These are phyloP conservation scores for Diachasmimorpha longicaudata DNA, from an alignment of 1,140 invertebrate species.

Conservation along the genomic window DNA sequence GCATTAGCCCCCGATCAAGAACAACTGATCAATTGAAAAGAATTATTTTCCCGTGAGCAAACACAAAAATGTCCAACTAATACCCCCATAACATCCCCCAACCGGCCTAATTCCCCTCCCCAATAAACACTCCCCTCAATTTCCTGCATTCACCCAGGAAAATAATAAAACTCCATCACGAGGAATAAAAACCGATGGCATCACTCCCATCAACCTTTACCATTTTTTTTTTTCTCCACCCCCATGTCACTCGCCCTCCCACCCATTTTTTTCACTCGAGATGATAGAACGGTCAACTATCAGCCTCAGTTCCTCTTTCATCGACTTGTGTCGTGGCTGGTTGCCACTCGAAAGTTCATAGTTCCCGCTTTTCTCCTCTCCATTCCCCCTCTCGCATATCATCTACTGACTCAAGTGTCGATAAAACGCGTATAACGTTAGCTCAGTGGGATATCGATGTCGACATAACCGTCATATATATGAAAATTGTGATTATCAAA, in stretches of 20 bases:
- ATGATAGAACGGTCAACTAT: constrained; percentile 21
- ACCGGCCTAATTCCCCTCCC: background rate
- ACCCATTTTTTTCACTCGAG: constrained; percentile 6
- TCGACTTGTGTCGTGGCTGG: background rate
- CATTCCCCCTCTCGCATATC: background rate
- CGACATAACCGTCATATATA: background rate
- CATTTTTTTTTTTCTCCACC: background rate
- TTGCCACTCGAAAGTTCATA: constrained; percentile 31
- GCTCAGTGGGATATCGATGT: background rate
- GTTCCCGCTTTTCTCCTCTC: background rate
- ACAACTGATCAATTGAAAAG: too few relatives aligned
- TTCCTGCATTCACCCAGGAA: background rate
- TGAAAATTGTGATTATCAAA: background rate
- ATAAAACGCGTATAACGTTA: background rate
- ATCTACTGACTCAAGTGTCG: background rate
- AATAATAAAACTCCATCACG: background rate
- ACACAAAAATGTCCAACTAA: too few relatives aligned
- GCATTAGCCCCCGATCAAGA: too few relatives aligned
- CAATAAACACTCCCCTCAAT: background rate
- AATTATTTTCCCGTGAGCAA: too few relatives aligned
- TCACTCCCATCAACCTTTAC: background rate
- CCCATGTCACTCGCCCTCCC: background rate
- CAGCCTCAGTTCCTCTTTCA: background rate
- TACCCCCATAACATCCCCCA: background rate
- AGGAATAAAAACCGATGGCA: background rate